phyloP scores from a whole-genome alignment of 2,113 vertebrate genomes.

The Scalopus aquaticus region DNA sequence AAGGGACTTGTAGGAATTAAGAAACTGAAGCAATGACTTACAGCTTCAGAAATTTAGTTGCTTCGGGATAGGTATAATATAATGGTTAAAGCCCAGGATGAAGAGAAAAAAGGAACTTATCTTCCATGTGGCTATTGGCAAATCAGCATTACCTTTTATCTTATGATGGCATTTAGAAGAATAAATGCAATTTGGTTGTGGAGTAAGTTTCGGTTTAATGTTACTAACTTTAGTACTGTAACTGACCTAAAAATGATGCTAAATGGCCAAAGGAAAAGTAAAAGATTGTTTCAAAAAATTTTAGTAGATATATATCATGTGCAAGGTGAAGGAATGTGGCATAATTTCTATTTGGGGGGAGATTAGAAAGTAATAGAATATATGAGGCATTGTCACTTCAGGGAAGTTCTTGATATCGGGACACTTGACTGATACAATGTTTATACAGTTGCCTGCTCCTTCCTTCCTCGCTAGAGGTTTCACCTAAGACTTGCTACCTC shows the following conservation, averaged over 20 bases:
- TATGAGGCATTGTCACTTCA: not conserved
- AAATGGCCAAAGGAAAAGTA: not conserved
- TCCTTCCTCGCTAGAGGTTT: not conserved
- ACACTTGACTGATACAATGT: not conserved
- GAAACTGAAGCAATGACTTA: slow-evolving; percentile 16
- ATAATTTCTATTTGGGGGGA: not conserved
- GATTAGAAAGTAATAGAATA: not conserved
- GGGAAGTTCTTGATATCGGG: not conserved
- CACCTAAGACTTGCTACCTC: not conserved
- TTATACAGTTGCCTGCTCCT: not conserved
- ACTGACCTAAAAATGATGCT: not conserved
- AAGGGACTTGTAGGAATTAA: not conserved
- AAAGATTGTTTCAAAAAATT: not conserved
- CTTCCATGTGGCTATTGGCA: not conserved
- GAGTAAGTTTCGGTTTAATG: slow-evolving; percentile 4
- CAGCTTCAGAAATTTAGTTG: not conserved
- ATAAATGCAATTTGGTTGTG: not conserved
- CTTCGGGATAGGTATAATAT: not conserved
- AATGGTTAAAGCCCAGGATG: not conserved
- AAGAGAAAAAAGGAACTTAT: not conserved
- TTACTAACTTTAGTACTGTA: not conserved
- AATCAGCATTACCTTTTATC: not conserved
- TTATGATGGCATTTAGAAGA: not conserved
- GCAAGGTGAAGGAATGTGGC: not conserved
- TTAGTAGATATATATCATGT: not conserved